Evolutionary conservation across 2,113 vertebrate genomes (phyloP).

Genomic region (Hypomesus transpacificus): DNA sequence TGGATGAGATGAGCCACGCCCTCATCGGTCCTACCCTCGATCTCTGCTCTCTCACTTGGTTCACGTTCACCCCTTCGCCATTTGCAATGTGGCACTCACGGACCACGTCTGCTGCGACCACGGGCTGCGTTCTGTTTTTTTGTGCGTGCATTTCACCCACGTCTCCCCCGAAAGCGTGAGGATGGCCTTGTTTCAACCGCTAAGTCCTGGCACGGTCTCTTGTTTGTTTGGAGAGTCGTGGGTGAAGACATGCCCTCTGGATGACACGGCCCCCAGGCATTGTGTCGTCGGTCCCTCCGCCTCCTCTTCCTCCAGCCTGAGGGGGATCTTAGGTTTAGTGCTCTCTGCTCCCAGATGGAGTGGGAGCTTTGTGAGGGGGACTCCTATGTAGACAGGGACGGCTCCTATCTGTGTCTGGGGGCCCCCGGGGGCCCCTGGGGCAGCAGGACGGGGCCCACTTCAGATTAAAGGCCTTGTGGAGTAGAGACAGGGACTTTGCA

Average conservation of each 20-base stretch:
- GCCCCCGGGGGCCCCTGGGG: not conserved
- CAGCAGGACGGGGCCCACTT: not conserved
- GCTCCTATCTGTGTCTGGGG: constrained; percentile 5
- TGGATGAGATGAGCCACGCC: too few relatives aligned
- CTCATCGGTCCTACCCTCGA: not conserved
- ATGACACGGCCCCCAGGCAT: constrained; percentile 5
- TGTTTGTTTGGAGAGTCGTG: constrained; percentile 25
- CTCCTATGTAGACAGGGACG: not conserved
- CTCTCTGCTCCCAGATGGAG: constrained; percentile 7
- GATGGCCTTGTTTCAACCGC: constrained; percentile 41
- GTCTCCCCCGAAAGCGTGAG: constrained; percentile 26
- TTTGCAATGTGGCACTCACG: constrained; percentile 4
- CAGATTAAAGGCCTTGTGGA: not conserved
- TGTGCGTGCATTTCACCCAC: constrained; percentile 29
- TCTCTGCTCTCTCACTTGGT: not conserved
- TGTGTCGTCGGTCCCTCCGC: constrained; percentile 5
- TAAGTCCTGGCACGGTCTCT: constrained; percentile 18
- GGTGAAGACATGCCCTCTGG: constrained; percentile 21
- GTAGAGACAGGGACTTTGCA: constrained; percentile 18
- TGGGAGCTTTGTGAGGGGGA: not conserved
- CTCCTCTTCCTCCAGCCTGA: not conserved
- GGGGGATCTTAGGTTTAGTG: constrained; percentile 23
- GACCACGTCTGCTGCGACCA: constrained; percentile 25
- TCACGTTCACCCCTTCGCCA: not conserved
- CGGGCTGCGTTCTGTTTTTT: constrained; percentile 21